Evolutionary conservation across 2,113 vertebrate species (phyloP), one percentile per base, ranked within the genome.

Genomic region (Cyprinodon tularosa): DNA sequence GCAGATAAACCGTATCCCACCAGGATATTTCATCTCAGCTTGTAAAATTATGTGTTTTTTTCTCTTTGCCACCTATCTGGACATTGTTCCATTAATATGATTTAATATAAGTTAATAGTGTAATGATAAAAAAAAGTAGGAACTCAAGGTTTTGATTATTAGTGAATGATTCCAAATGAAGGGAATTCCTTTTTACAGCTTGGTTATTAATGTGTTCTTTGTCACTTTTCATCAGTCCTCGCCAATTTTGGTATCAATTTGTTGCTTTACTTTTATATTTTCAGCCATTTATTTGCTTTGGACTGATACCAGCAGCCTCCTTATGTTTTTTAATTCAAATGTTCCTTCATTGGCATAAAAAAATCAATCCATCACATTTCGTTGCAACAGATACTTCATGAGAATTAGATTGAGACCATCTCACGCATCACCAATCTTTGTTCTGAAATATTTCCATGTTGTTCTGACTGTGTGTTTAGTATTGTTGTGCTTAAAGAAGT

Each of bases 1-100:
- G 38, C 38, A 53, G 20, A 47, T 20, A 57, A 22, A 59, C 40
- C n/a, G 2, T 36, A 61, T 72, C 47, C 59, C 40, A 57, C 22
- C 60, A 12, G 62, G 11, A 62, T 29, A 40, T 42, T 62, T 68
- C n/a, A 65, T 15, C 14, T 45, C 64, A 72, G 50, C 38, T 63
- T 15, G 29, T 20, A 38, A 50, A 50, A 57, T 14, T 62, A 14
- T 2, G 47, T 36, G 60, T 65, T 63, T 38, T 15, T 71, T 64
- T 44, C 3, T 12, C 12, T 12, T 12, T 12, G 39, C 63, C 48
- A 17, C 17, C 48, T 50, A 17, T 15, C 48, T 50, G 48, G 17
- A 53, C 17, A 7, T 8, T 53, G 8, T 53, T 53, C 13, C 4
- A 53, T 53, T 20, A 20, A 2, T 0, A 4, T 2, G 48, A 53